These are phyloP conservation scores for Triplophysa yarkandensis DNA, from an alignment of 2,797 vertebrate genomes.

Conservation along the genomic window DNA sequence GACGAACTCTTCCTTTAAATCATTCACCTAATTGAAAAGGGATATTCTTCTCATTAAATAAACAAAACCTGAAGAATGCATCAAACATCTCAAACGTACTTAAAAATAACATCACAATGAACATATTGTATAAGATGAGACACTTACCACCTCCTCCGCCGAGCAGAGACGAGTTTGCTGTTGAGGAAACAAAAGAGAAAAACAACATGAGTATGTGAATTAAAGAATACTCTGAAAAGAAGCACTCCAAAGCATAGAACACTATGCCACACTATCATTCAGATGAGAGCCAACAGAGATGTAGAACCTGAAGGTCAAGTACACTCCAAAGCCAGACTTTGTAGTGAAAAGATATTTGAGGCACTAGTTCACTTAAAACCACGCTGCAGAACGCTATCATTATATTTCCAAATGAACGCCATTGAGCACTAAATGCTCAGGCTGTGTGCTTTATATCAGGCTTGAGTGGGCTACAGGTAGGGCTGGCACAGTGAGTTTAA, in stretches of 20 bases:
- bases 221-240: slow-evolving; percentile 51
- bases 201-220: slow-evolving; percentile 53
- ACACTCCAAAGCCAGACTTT: slow-evolving; percentile 45
- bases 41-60: not conserved
- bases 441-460: slow-evolving; percentile 33
- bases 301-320: slow-evolving; percentile 51
- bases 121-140: slow-evolving; percentile 62
- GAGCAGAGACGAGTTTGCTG: slow-evolving; percentile 97
- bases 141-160: slow-evolving; percentile 98
- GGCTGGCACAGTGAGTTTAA: slow-evolving; percentile 44
- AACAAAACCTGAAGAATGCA: slow-evolving; percentile 12
- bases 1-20: not conserved
- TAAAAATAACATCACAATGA: slow-evolving; percentile 41
- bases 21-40: not conserved
- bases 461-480: slow-evolving; percentile 16
- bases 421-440: not conserved
- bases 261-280: slow-evolving; percentile 21
- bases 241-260: slow-evolving; percentile 42
- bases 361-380: slow-evolving; percentile 22
- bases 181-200: slow-evolving; percentile 66
- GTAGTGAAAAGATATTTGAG: slow-evolving; percentile 31
- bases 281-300: slow-evolving; percentile 39
- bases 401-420: slow-evolving; percentile 13
- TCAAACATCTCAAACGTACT: slow-evolving; percentile 42
- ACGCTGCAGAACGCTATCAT: slow-evolving; percentile 3